Percentiles rank a stretch among this genome's conserved stretches.
These are phyloP conservation scores for Drosophila tropicalis DNA, from an alignment of 1,140 invertebrate species.

Conservation along the genomic window DNA sequence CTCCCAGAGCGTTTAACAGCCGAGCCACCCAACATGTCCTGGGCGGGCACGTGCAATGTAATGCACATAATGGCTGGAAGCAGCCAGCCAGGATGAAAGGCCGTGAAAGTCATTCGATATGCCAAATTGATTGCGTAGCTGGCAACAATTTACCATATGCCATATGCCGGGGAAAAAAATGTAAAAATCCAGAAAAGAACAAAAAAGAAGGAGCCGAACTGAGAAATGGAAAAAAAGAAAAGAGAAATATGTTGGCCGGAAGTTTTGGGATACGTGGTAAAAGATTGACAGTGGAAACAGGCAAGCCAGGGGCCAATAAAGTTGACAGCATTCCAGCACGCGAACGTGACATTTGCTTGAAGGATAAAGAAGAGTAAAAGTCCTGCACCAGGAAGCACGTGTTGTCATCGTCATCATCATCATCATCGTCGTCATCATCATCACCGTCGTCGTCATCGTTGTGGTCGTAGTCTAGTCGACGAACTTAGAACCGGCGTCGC, in stretches of 20 bases:
- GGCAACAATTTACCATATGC: constrained; percentile 44
- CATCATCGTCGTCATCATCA: constrained; percentile 28
- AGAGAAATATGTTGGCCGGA: constrained; percentile 53
- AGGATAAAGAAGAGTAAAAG: constrained; percentile 17
- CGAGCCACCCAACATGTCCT: background rate
- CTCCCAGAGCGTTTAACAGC: constrained; percentile 58
- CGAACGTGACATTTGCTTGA: constrained; percentile 65
- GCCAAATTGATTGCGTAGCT: constrained; percentile 7
- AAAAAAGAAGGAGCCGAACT: background rate
- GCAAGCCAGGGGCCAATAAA: constrained; percentile 56
- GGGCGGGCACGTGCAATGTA: constrained; percentile 42
- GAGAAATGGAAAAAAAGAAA: constrained; percentile 1
- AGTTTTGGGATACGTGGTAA: constrained; percentile 60
- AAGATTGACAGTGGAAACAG: constrained; percentile 60
- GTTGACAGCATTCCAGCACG: constrained; percentile 65
- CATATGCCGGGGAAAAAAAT: constrained; percentile 20
- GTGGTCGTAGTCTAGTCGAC: constrained; percentile 41
- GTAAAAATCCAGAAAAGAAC: background rate
- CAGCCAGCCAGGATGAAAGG: constrained; percentile 20
- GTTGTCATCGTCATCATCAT: constrained; percentile 20
- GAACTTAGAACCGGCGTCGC: constrained; percentile 72
- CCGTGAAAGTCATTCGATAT: constrained; percentile 21
- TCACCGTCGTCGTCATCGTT: constrained; percentile 29
- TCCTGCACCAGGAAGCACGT: constrained; percentile 28
- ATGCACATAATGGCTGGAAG: constrained; percentile 43